These are phyloP conservation scores for Centropyge bicolor DNA, from an alignment of 2,797 vertebrate species.

Conservation along the genomic window DNA sequence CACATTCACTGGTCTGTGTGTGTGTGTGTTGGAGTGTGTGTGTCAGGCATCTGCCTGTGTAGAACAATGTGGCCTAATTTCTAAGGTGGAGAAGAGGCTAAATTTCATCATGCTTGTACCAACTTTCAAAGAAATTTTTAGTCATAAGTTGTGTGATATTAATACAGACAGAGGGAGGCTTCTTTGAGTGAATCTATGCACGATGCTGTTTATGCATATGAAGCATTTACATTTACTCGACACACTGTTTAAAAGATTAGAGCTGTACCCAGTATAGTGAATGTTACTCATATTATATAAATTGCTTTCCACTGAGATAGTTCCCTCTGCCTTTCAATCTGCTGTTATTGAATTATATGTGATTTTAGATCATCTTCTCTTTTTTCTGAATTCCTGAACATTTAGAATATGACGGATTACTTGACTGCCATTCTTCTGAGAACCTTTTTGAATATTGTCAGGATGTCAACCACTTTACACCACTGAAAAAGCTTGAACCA, in stretches of 20 bases:
- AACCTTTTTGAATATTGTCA: not conserved
- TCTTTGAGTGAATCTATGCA: slow-evolving; percentile 19
- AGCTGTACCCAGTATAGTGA: not conserved
- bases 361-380: not conserved
- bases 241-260: not conserved
- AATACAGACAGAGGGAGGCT: not conserved
- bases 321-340: not conserved
- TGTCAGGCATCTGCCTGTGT: slow-evolving; percentile 43
- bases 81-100: slow-evolving; percentile 1
- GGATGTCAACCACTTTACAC: not conserved
- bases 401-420: not conserved
- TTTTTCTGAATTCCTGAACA: not conserved
- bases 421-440: not conserved
- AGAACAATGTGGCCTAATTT: slow-evolving; percentile 24
- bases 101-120: not conserved
- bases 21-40: slow-evolving; percentile 25
- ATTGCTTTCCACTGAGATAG: not conserved
- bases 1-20: slow-evolving; percentile 17
- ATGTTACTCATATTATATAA: not conserved
- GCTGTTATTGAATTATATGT: not conserved
- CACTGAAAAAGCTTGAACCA: not conserved
- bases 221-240: not conserved
- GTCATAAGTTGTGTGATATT: slow-evolving; percentile 7
- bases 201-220: not conserved
- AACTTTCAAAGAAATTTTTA: not conserved